Evolutionary conservation across 1,140 invertebrate species (phyloP), one percentile per base, ranked within the genome.

Genomic region (Tetramorium parvispinum): DNA sequence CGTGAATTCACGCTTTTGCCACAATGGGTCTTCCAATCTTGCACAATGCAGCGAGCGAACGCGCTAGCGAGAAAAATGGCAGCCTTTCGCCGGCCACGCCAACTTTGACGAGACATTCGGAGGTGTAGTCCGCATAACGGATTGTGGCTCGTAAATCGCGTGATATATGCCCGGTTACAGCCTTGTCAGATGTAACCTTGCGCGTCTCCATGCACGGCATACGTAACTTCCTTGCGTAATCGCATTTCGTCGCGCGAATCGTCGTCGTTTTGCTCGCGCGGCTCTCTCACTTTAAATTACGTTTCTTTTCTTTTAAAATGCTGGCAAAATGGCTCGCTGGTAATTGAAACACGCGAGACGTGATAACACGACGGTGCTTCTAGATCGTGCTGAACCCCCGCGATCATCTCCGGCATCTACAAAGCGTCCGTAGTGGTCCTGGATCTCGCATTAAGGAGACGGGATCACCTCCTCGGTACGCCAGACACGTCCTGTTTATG

Each of bases 401-500:
- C 59, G 18, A 49, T 13, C 24, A 40, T 7, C n/a, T 3, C 10
- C 10, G 13, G 2, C 8, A n/a, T 46, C 53, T 40, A 21, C 18
- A 16, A 59, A 57, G 13, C 37, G 40, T 53, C 24, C 43, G 18
- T 18, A 8, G 32, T 63, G 27, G 10, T 49, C 59, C 46, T 18
- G 27, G 27, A 53, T 78, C 76, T 46, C 76, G 32, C n/a, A 11
- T 37, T 75, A 10, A 16, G 7, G 88, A 4, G 88, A 87, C 85
- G 61, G 68, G 85, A 86, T 86, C 57, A 43, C 13, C 73, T 87
- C n/a, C 70, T 91, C 81, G 24, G 18, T n/a, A 85, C 76, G 32
- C 88, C 11, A 59, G 51, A 51, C 86, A 90, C 86, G 89, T 88
- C 27, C 73, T 37, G 57, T 73, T 90, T 86, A 86, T 78, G 86